These are phyloP conservation scores for Ommatoiulus sabulosus DNA, from an alignment of 2,888 invertebrate species.

Conservation along the genomic window DNA sequence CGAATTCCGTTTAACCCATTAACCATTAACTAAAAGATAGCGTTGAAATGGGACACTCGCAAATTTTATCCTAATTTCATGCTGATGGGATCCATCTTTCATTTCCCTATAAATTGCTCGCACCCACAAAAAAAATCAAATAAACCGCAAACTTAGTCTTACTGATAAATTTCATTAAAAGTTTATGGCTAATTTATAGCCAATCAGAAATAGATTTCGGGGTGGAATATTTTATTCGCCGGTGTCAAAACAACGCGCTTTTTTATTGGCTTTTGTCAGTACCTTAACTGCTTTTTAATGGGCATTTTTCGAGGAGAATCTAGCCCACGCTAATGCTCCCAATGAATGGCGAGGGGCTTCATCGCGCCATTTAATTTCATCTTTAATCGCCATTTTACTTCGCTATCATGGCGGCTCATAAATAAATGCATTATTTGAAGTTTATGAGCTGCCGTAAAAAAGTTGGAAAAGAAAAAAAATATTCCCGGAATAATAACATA, in stretches of 20 bases:
- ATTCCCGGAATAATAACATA: background rate
- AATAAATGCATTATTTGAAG: conserved; percentile 2
- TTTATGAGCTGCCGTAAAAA: conserved; percentile 6
- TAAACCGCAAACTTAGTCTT: conserved; percentile 2
- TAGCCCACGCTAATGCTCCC: background rate
- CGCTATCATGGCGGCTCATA: background rate
- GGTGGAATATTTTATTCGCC: conserved; percentile 5
- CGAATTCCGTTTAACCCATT: background rate
- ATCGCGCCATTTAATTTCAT: conserved; percentile 3
- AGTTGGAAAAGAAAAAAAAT: background rate
- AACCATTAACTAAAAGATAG: background rate
- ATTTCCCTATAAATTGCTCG: conserved; percentile 15
- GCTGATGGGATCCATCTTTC: background rate
- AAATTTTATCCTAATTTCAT: background rate
- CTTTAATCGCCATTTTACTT: background rate
- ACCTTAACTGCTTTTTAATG: conserved; percentile 36
- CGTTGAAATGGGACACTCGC: background rate
- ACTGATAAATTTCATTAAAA: conserved; percentile 36
- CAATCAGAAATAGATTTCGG: conserved; percentile 39
- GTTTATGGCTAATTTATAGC: conserved; percentile 31
- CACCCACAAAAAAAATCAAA: background rate
- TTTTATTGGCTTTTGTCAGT: conserved; percentile 4
- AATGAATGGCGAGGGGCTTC: conserved; percentile 16
- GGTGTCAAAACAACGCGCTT: conserved; percentile 10
- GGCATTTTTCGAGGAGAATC: background rate